Base-by-base conservation (phyloP, 2,113 vertebrate genomes). In the Anarrhichthys ocellatus region DNA sequence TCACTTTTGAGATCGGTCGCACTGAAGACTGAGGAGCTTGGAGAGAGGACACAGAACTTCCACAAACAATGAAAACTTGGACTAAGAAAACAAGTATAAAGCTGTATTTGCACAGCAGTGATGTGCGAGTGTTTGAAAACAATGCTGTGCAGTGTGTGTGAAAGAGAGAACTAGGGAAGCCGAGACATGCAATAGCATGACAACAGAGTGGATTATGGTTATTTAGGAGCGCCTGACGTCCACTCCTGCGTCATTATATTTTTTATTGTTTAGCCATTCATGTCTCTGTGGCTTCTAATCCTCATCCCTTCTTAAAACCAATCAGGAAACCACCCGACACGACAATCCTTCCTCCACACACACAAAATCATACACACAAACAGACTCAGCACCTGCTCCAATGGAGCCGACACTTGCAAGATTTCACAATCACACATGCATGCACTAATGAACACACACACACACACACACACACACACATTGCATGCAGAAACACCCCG, bases 181-280 rank as follows among this genome's bases (percentile, higher is more conserved):
- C 46, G 15, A 78, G 73, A 24, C 63, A 22, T 7, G 61, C 44
- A 67, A 34, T 66, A 38, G 81, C 83, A 64, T 76, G 80, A 78
- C 87, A 85, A 74, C 76, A 75, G 73, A 63, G 63, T 48, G 84
- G 89, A 93, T 92, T 91, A 90, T 78, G 77, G 78, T 76, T 20
- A 78, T 81, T 82, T 81, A 81, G 78, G 73, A 56, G 62, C 1
- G 24, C 38, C 80, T 71, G 68, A 58, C 9, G 15, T 88, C 76
- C 50, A 27, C 34, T 82, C 34, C 24, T 44, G 14, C 29, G 56
- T 54, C 50, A 72, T 83, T 84, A 70, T 40, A 63, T 75, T 48
- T 76, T 73, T 32, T 59, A 85, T 71, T 81, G 50, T 73, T 66
- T 56, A 62, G 40, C 73, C 5, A 5, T 76, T 18, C 65, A 64